Evolutionary conservation across 2,888 invertebrate species (phyloP).

Genomic region (Eristalinus aeneus): DNA sequence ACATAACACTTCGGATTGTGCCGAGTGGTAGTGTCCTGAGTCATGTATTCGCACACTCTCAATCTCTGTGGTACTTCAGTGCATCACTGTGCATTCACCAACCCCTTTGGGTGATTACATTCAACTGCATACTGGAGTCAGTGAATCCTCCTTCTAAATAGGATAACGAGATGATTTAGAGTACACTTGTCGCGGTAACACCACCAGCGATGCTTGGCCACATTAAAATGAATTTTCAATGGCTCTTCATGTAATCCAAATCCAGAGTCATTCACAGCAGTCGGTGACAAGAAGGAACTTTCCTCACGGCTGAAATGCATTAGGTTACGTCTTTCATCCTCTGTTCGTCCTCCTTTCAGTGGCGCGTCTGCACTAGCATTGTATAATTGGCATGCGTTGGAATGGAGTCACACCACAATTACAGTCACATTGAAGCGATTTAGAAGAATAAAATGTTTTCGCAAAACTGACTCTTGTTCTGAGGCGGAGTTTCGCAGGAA

Average conservation of each 20-base stretch:
- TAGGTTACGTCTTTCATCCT: constrained; percentile 12
- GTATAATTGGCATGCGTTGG: background rate
- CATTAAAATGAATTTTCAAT: constrained; percentile 55
- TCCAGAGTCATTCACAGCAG: constrained; percentile 4
- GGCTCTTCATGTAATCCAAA: constrained; percentile 25
- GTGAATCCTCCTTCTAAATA: constrained; percentile 36
- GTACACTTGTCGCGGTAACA: constrained; percentile 52
- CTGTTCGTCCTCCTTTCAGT: background rate
- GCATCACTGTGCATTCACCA: background rate
- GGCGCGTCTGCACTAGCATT: background rate
- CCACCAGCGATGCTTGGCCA: constrained; percentile 32
- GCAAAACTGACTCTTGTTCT: background rate
- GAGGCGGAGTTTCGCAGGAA: background rate
- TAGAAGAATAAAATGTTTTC: background rate
- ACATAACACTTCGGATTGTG: constrained; percentile 32
- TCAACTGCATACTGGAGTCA: constrained; percentile 8
- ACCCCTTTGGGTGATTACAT: background rate
- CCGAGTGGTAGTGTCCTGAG: constrained; percentile 17
- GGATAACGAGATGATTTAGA: constrained; percentile 53
- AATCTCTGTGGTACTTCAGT: constrained; percentile 7
- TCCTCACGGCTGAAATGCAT: constrained; percentile 6
- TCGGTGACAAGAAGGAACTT: background rate
- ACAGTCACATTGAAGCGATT: constrained; percentile 25
- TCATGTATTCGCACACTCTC: constrained; percentile 8
- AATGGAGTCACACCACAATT: constrained; percentile 23